Evolutionary conservation across 2,797 vertebrate genomes (phyloP).

Genomic region (Petrocephalus sullivani): DNA sequence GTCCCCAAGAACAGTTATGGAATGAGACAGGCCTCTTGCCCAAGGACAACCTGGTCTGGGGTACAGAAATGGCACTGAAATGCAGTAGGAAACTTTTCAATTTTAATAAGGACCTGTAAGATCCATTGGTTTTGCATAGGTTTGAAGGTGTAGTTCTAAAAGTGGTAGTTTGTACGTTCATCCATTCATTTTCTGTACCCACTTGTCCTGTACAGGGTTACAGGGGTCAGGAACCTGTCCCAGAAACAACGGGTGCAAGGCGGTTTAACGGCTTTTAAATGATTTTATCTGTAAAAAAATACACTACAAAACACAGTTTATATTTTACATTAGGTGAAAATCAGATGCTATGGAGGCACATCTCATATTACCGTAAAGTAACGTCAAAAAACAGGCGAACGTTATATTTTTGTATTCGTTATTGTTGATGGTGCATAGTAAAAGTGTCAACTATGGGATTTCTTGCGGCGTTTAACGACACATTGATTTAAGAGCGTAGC

Average conservation of each 20-base stretch:
- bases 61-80: neutral
- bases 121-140: neutral
- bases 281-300: neutral
- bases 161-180: neutral
- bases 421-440: neutral
- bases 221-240: neutral
- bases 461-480: neutral
- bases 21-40: neutral
- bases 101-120: neutral
- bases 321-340: neutral
- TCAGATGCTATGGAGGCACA: neutral
- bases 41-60: neutral
- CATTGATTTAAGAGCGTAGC: neutral
- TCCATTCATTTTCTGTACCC: neutral
- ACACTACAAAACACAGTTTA: neutral
- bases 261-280: neutral
- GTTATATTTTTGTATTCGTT: neutral
- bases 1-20: neutral
- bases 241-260: neutral
- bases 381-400: neutral
- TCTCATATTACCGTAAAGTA: neutral
- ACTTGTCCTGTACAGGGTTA: neutral
- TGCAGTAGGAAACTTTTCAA: neutral
- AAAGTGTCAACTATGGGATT: neutral
- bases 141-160: neutral